Base-by-base conservation (phyloP, 2,113 vertebrate genomes). In the Rostratula benghalensis region DNA sequence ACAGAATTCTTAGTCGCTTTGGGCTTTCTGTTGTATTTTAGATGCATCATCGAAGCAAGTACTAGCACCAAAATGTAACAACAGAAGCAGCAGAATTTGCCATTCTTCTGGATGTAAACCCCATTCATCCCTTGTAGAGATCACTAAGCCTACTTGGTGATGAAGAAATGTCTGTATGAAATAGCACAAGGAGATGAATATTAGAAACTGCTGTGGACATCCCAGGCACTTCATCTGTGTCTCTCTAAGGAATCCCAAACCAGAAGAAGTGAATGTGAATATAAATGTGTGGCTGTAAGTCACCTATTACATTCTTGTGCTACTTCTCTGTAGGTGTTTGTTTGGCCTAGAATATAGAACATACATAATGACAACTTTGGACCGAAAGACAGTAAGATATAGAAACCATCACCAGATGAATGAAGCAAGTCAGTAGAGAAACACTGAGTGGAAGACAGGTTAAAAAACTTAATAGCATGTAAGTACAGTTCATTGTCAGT, bases 1-100 rank as follows among this genome's bases (percentile, higher is more conserved):
- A 30, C 27, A 25, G 37, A 46, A 39, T 39, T 77, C 16, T 31
- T 28, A 23, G 45, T 41, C n/a, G n/a, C 16, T n/a, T 20, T 43
- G 54, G 35, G 20, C 24, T 50, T 69, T 7, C 20, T 88, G 37
- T 45, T 87, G 14, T 41, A 28, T 95, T 92, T 95, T 94, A 93
- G 82, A 93, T 69, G 19, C 85, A 89, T 80, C 95, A 95, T 84
- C 96, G 87, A 88, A 97, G 95, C 83, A 91, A 97, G 89, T 84
- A 95, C 86, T 63, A 93, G 71, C 90, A 80, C 37, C 35, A 43
- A 56, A n/a, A 43, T 25, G 10, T 39, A 80, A 69, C 12, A 22
- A 33, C 23, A 46, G 59, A 77, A 75, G 31, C 54, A 83, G 33
- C 27, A 60, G 27, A 60, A 77, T 33, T 51, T 54, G 19, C 16